Percentiles rank a stretch among this genome's conserved stretches.
Evolutionary conservation across 2,888 invertebrate species (phyloP).

Genomic region (Horisme vitalbata): DNA sequence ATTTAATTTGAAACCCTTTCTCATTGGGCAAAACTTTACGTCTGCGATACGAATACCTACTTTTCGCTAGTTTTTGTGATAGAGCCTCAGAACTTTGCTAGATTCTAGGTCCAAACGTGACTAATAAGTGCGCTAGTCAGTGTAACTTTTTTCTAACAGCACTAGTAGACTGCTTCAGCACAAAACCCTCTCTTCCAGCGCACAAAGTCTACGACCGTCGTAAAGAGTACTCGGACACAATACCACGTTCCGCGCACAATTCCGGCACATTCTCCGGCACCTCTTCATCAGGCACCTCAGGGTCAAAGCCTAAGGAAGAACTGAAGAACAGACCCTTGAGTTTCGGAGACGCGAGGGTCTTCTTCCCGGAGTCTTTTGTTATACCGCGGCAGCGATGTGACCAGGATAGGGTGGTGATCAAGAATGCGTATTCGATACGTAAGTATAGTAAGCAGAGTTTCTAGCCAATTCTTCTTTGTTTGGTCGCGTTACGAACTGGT

Average conservation of each 20-base stretch:
- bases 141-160: neutral
- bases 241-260: conserved; percentile 63
- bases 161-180: conserved; percentile 4
- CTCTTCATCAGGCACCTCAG: conserved; percentile 77
- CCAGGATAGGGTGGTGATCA: conserved; percentile 50
- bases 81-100: too few species aligned
- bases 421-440: conserved; percentile 70
- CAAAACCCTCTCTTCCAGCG: conserved; percentile 48
- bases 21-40: too few species aligned
- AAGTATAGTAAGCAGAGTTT: too few species aligned
- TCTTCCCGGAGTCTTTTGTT: conserved; percentile 79
- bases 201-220: conserved; percentile 73
- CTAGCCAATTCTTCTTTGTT: too few species aligned
- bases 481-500: too few species aligned
- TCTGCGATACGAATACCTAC: too few species aligned
- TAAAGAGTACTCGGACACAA: conserved; percentile 62
- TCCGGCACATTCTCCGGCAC: conserved; percentile 74
- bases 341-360: conserved; percentile 73
- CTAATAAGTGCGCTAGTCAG: too few species aligned
- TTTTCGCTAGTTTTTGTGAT: too few species aligned
- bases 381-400: conserved; percentile 73
- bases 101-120: too few species aligned
- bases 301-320: conserved; percentile 67
- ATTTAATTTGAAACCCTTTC: too few species aligned
- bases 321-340: conserved; percentile 65